phyloP scores from a whole-genome alignment of 2,888 invertebrate species.

The Podotricha telesiphe region DNA sequence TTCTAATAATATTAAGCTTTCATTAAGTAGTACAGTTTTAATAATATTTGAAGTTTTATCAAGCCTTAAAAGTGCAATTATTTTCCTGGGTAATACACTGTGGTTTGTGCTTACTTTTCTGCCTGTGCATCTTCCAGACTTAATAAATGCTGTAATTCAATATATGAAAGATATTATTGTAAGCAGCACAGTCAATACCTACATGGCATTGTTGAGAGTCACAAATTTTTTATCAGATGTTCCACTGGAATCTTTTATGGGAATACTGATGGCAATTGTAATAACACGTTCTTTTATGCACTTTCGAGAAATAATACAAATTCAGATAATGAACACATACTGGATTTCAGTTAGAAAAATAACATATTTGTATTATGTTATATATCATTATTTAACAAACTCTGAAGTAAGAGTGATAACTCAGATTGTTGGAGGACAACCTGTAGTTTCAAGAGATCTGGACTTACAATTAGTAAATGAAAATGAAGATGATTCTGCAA shows the following conservation, averaged over 20 bases:
- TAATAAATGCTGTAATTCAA: constrained; percentile 55
- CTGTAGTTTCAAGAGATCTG: constrained; percentile 53
- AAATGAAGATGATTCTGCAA: constrained; percentile 47
- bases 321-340: constrained; percentile 56
- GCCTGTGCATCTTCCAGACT: constrained; percentile 68
- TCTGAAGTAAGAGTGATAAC: constrained; percentile 70
- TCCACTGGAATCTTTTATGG: constrained; percentile 75
- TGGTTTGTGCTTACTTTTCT: constrained; percentile 74
- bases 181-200: constrained; percentile 56
- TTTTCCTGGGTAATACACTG: constrained; percentile 67
- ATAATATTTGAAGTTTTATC: constrained; percentile 59
- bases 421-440: constrained; percentile 61
- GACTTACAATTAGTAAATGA: constrained; percentile 51
- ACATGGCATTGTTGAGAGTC: constrained; percentile 65
- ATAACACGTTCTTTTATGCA: constrained; percentile 65
- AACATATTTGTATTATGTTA: constrained; percentile 65
- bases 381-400: constrained; percentile 71
- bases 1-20: constrained; percentile 52
- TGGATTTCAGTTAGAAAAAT: constrained; percentile 68
- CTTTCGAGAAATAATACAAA: constrained; percentile 61
- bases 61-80: constrained; percentile 58
- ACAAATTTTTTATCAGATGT: constrained; percentile 77
- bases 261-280: constrained; percentile 67
- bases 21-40: constrained; percentile 51
- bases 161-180: constrained; percentile 53